Evolutionary conservation across 1,140 invertebrate species (phyloP), one percentile per base, ranked within the genome.

Genomic region (Aphis gossypii): DNA sequence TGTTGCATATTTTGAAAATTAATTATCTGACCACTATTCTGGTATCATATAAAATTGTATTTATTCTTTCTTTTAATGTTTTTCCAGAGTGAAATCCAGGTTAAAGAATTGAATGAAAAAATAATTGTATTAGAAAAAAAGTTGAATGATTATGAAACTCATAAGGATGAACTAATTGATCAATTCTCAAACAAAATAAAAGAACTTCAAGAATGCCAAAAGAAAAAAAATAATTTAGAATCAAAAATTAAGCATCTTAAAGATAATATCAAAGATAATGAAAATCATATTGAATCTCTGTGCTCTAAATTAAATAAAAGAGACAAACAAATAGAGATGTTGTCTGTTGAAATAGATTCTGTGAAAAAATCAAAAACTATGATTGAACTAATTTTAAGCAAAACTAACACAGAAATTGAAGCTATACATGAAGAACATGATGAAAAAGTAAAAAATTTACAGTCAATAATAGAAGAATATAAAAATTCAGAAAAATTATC

Each of bases 401-500:
- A 93, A 86, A 93, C 92, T 41, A 93, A 93, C n/a, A 86, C 92
- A 25, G 92, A 93, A 93, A 93, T 93, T 41, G 92, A 93, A 54
- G 82, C 44, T 8, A 56, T 93, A 41, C 92, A 93, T n/a, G 92
- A 93, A 93, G 92, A 93, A 93, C 56, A 93, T 56, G 46, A 86
- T 5, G 54, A 93, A 44, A 38, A 54, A 23, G 48, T 86, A 18
- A 83, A 83, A 6, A 54, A 86, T 8, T 86, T 93, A 44, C 25
- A n/a, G 2, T 18, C 35, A 1, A 54, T 21, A 5, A 93, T 93
- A 44, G 48, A 86, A n/a, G 82, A 93, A 18, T 93, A 41, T 86
- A 93, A 93, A 86, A 38, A 84, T 38, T 93, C 92, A 44, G 92
- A 93, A 86, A 38, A 84, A 4, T 14, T 41, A 93, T 41, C 35